These are phyloP conservation scores for Motacilla tschutschensis DNA, from an alignment of 2,113 vertebrate species.

Conservation along the genomic window DNA sequence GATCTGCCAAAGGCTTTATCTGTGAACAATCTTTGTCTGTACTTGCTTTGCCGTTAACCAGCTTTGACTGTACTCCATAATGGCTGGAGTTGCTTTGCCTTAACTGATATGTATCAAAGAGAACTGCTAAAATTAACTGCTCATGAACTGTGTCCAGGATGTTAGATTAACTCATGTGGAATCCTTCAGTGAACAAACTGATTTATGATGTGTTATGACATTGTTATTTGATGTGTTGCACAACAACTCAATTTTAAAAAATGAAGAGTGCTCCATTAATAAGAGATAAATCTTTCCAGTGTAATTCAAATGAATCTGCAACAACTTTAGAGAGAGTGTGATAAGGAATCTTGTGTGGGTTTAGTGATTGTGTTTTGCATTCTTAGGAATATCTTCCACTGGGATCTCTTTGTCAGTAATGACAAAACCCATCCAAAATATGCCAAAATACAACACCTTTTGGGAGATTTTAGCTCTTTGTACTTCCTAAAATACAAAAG, in stretches of 20 bases:
- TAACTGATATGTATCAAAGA: slow-evolving; percentile 54
- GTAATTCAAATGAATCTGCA: slow-evolving; percentile 56
- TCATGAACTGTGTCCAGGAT: slow-evolving; percentile 56
- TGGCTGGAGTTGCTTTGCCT: slow-evolving; percentile 48
- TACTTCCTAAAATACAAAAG: slow-evolving; percentile 4
- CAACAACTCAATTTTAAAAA: slow-evolving; percentile 60
- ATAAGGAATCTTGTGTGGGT: slow-evolving; percentile 51
- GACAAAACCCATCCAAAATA: slow-evolving; percentile 43
- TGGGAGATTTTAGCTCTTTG: slow-evolving; percentile 2
- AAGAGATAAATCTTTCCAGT: slow-evolving; percentile 59
- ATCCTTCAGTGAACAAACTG: slow-evolving; percentile 48
- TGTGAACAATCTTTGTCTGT: slow-evolving; percentile 47
- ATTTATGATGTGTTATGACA: slow-evolving; percentile 64
- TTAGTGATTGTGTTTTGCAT: slow-evolving; percentile 40
- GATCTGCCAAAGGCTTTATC: slow-evolving; percentile 53
- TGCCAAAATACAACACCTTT: slow-evolving; percentile 7
- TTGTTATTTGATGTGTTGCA: slow-evolving; percentile 60
- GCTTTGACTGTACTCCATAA: slow-evolving; percentile 41
- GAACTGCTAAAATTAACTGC: slow-evolving; percentile 63
- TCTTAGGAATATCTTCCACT: slow-evolving; percentile 30
- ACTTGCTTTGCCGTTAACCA: slow-evolving; percentile 57
- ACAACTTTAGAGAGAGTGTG: slow-evolving; percentile 8
- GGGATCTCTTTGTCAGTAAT: slow-evolving; percentile 46
- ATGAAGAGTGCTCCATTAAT: slow-evolving; percentile 42
- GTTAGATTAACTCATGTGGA: slow-evolving; percentile 58